Evolutionary conservation across 1,140 invertebrate species (phyloP), one percentile per base, ranked within the genome.

Genomic region (Trachelipus rathkii): DNA sequence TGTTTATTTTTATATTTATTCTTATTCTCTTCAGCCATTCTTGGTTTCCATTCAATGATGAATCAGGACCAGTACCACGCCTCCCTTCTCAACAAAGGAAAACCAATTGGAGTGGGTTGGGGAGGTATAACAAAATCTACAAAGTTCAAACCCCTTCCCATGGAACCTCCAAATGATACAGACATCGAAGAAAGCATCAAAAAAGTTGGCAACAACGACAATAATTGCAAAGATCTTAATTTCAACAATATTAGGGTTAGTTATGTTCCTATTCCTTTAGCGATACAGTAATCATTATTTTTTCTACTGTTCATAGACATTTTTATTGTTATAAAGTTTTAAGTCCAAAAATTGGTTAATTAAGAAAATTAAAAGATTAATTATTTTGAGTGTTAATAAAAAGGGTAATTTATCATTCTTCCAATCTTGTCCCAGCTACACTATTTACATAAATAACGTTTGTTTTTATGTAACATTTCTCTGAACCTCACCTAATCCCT

Each of bases 51-150:
- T 87, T 98, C 96, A 72, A 98, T 99, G 94, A 94, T 99, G 91
- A 99, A 98, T 87, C 97, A 99, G 89, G 96, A 98, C 85, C 97
- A 99, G 86, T 99, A 98, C 86, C 95, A 99, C 86, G 96, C 96
- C 72, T 97, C 96, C 60, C 85, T 96, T 71, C 85, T 95, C 75
- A 96, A 96, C 87, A 95, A 95, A 86, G 93, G 92, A 21, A 93
- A 95, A 84, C 92, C 92, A n/a, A 45, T 81, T n/a, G 84, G 92
- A 70, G 86, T 95, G 76, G 93, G 93, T 76, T 95, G 93, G 93
- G 93, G 94, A 84, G 95, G 95, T 82, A 92, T 96, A 81, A 98
- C 96, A 10, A 97, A 96, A 88, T 93, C 95, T 76, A 92, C 95
- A 82, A 91, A 94, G 87, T 93, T 92, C 77, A 97, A 97, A 89